Evolutionary conservation across 1,140 invertebrate genomes (phyloP), one percentile per base, ranked within the genome.

Genomic region (Eciton burchellii): DNA sequence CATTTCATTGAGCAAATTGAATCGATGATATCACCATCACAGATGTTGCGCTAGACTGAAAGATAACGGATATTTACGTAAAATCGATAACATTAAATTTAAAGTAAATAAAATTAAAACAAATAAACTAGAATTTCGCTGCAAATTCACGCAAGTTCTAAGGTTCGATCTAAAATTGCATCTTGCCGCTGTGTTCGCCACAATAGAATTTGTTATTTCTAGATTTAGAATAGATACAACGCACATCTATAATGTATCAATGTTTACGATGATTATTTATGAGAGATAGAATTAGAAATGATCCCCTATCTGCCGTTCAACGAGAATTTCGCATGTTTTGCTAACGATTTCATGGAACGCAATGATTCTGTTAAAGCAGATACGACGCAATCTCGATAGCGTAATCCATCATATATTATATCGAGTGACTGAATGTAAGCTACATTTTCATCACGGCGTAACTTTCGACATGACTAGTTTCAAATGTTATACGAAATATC

Each of bases 401-500:
- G 43, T 26, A 35, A 16, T 26, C 26, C n/a, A 12, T 65, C 59
- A 43, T 52, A 14, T 63, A 65, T 76, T 76, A 76, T 16, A 29
- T 60, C 43, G 47, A 76, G 45, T 63, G 41, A 19, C 26, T 26
- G 72, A 76, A 76, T 63, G 49, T 9, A 59, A 63, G 19, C 43
- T 4, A 24, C 19, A n/a, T 63, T 76, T 65, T 29, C 26, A 76
- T 49, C 14, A 24, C 41, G 43, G 8, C 49, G n/a, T 52, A 65
- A 63, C 41, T 76, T 65, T 65, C 14, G 19, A 65, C 29, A 14
- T 21, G 26, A 24, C 3, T 43, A n/a, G 14, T 63, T 63, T n/a
- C 45, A 65, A 76, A 76, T 65, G 29, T 76, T 76, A 65, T 52
- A 76, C 59, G 35, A 63, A 63, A 63, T 26, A 43, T 65, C 57